Conservation (phyloP, 1,140 invertebrate species). For the Panagrolaimus sp. region DNA sequence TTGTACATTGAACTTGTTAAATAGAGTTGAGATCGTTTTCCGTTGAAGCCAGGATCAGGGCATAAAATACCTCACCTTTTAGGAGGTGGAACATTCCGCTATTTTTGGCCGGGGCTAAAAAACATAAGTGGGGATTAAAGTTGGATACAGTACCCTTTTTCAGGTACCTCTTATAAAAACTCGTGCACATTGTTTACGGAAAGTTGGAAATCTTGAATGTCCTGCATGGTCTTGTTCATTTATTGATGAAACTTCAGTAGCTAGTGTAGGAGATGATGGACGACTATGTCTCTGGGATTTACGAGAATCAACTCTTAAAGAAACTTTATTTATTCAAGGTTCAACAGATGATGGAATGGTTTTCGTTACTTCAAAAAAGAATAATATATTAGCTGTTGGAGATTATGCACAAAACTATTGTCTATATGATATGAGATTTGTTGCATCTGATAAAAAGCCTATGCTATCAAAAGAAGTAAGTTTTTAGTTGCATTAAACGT, state of each 20-base stretch:
- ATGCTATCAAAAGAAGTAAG: neutral
- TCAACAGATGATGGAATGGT: constrained; percentile 2
- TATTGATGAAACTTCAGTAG: neutral
- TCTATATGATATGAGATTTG: neutral
- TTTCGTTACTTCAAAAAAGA: neutral
- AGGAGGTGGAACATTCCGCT: too few relatives aligned
- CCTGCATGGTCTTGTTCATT: neutral
- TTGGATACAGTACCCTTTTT: too few relatives aligned
- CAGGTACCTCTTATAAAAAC: neutral
- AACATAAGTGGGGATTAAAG: too few relatives aligned
- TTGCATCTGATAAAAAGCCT: neutral
- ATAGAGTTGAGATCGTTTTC: too few relatives aligned
- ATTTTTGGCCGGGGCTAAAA: too few relatives aligned
- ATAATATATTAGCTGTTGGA: neutral
- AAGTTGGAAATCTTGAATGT: neutral
- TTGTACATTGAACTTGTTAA: too few relatives aligned
- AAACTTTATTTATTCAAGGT: neutral
- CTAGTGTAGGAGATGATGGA: constrained; percentile 8
- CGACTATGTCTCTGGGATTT: constrained; percentile 1
- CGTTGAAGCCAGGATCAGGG: too few relatives aligned
- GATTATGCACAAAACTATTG: constrained; percentile 2
- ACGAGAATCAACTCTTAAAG: neutral
- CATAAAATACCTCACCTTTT: too few relatives aligned
- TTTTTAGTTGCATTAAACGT: neutral
- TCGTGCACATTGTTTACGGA: neutral